Conservation (phyloP, 1,140 invertebrate genomes). For the Palaemon carinicauda region DNA sequence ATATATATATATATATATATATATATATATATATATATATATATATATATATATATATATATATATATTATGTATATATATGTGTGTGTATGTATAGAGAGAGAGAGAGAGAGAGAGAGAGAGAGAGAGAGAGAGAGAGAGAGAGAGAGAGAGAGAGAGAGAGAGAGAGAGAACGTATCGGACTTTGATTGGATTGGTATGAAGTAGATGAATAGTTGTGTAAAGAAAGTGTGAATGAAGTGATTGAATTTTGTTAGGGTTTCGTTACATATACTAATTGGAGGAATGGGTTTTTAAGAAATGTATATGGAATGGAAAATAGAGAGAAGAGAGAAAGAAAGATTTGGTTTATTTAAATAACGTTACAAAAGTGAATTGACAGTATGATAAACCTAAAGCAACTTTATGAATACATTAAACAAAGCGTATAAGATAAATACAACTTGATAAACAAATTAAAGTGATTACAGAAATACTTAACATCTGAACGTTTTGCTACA, state of each 20-base stretch:
- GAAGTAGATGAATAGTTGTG: neutral
- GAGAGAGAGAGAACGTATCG: neutral
- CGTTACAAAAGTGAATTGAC: neutral
- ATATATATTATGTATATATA: too few relatives aligned
- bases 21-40: too few relatives aligned
- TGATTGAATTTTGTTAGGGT: too few relatives aligned
- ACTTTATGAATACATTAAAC: neutral
- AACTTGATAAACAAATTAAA: too few relatives aligned
- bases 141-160: neutral
- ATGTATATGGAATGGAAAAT: neutral
- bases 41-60: too few relatives aligned
- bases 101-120: neutral
- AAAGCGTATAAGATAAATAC: neutral
- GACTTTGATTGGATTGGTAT: too few relatives aligned
- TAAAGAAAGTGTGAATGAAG: too few relatives aligned
- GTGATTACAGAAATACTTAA: too few relatives aligned
- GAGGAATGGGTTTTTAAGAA: neutral
- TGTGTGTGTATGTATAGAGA: too few relatives aligned
- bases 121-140: neutral
- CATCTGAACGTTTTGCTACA: too few relatives aligned
- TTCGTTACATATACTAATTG: neutral
- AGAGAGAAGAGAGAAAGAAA: neutral
- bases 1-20: too few relatives aligned
- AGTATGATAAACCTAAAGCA: neutral
- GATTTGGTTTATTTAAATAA: neutral